Conservation (phyloP, 2,797 vertebrate species). For the Coluber constrictor region DNA sequence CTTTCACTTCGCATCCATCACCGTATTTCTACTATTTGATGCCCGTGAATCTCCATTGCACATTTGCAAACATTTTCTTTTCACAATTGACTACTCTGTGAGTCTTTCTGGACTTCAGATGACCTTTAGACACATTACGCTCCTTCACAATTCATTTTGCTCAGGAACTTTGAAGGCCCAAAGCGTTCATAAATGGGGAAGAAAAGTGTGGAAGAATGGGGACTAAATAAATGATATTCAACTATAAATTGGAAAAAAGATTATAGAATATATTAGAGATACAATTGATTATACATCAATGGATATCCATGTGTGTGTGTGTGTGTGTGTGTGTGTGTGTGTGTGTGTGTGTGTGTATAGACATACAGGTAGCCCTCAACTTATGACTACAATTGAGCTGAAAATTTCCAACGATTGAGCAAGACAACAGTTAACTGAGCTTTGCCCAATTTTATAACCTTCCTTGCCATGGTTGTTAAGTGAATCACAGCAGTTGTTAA, state of each 20-base stretch:
- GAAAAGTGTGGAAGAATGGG: no score
- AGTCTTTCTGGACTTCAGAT: neutral
- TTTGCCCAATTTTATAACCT: neutral
- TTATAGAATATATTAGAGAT: neutral
- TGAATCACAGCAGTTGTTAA: neutral
- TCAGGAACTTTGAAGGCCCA: neutral
- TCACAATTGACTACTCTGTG: neutral
- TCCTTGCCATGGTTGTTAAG: neutral
- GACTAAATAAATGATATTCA: neutral
- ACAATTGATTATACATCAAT: neutral
- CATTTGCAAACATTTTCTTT: neutral
- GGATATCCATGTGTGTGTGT: neutral
- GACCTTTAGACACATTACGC: neutral
- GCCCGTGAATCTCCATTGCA: neutral
- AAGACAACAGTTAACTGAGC: neutral
- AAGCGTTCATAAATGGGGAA: neutral
- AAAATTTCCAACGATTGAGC: neutral
- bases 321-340: no score
- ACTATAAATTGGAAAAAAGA: neutral
- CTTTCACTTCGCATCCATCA: neutral
- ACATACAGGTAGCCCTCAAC: neutral
- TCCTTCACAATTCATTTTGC: accelerated
- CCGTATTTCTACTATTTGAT: neutral
- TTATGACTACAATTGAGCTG: neutral
- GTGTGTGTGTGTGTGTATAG: no score